Conservation (phyloP, 2,888 invertebrate species). For the Octonoba sinensis region DNA sequence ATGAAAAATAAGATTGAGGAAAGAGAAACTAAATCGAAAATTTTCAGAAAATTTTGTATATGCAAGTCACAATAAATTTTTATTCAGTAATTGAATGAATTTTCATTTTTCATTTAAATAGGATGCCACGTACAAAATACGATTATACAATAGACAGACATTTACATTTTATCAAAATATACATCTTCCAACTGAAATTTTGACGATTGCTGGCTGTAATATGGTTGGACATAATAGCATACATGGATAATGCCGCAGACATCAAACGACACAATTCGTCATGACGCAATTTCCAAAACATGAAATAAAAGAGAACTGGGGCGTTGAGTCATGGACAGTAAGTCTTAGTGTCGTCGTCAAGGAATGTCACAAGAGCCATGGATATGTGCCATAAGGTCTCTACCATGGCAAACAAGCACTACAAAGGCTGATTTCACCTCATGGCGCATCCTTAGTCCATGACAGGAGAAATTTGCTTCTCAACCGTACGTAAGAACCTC, state of each 20-base stretch:
- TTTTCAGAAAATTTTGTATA: no score
- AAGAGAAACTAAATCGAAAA: no score
- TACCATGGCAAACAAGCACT: background rate
- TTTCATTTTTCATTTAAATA: no score
- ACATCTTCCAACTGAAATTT: constrained; percentile 49
- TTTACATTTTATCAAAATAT: constrained; percentile 59
- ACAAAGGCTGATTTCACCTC: background rate
- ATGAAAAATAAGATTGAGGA: no score
- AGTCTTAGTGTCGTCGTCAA: background rate
- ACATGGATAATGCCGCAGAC: background rate
- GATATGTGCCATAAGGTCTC: constrained; percentile 17
- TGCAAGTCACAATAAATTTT: no score
- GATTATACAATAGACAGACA: constrained; percentile 47
- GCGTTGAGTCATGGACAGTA: no score
- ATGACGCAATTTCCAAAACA: background rate
- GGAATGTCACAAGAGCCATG: constrained; percentile 50
- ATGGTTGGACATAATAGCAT: constrained; percentile 31
- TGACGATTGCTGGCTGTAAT: constrained; percentile 22
- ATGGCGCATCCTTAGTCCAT: background rate
- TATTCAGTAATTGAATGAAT: no score
- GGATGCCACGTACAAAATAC: constrained; percentile 53
- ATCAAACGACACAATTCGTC: background rate
- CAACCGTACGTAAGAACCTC: no score
- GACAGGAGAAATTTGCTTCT: constrained; percentile 4
- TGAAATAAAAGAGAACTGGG: background rate